Evolutionary conservation across 1,140 invertebrate genomes (phyloP).

Genomic region (Hyposmocoma kahamanoa): DNA sequence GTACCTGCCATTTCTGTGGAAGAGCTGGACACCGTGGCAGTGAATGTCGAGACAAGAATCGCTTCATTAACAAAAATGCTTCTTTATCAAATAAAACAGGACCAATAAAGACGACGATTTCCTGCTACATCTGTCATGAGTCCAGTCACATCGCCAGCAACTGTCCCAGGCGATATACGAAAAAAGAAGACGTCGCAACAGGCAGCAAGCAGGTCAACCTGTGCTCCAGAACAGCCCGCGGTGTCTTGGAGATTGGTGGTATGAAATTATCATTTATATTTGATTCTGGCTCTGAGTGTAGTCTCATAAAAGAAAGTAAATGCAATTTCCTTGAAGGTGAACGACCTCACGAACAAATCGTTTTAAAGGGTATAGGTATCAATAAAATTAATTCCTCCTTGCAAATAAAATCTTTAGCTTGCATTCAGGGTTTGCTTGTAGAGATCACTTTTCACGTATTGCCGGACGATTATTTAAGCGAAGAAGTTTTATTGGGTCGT

Average conservation of each 20-base stretch:
- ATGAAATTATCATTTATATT: slow-evolving; percentile 6
- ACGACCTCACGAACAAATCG: slow-evolving; percentile 10
- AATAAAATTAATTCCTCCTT: neutral
- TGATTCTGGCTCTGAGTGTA: slow-evolving; percentile 13
- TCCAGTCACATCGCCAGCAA: slow-evolving; percentile 10
- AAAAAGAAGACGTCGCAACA: slow-evolving; percentile 8
- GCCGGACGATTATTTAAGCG: neutral
- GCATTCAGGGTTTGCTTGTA: neutral
- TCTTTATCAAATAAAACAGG: neutral
- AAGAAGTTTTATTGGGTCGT: slow-evolving; percentile 10
- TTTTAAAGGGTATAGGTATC: slow-evolving; percentile 12
- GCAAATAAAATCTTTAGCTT: slow-evolving; percentile 1
- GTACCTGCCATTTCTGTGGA: slow-evolving; percentile 13
- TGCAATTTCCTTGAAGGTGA: slow-evolving; percentile 2
- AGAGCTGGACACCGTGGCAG: slow-evolving; percentile 13
- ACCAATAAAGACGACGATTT: neutral
- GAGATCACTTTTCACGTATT: slow-evolving; percentile 6
- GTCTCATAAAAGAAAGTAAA: slow-evolving; percentile 8
- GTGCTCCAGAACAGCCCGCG: neutral
- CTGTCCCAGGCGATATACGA: slow-evolving; percentile 14
- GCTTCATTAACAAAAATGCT: neutral
- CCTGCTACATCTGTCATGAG: slow-evolving; percentile 13
- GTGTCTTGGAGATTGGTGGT: neutral
- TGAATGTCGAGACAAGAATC: neutral
- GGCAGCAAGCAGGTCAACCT: slow-evolving; percentile 4